Evolutionary conservation across 92 coral and sea anemone genomes (phyloP).

Genomic region (Umimayanthus chanpuru): DNA sequence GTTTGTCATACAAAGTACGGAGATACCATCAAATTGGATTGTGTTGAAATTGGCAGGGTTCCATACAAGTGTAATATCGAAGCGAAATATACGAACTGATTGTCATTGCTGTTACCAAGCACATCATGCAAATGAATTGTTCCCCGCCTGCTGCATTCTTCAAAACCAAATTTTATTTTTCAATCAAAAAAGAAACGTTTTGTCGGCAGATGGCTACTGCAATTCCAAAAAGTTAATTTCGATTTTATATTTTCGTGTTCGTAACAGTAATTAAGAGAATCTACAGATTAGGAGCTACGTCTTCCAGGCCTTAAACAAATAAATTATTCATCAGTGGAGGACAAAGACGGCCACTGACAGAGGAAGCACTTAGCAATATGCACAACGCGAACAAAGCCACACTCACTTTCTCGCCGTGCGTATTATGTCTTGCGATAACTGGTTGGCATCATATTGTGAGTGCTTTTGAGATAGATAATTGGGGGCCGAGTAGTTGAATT

Average conservation of each 20-base stretch:
- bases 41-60: not conserved
- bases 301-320: not conserved
- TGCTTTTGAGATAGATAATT: not conserved
- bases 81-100: not conserved
- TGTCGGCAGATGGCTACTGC: not conserved
- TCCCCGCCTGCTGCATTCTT: not conserved
- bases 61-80: not conserved
- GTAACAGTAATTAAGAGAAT: not conserved
- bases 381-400: not conserved
- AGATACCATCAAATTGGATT: not conserved
- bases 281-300: not conserved
- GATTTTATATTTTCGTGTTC: not conserved
- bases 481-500: not conserved
- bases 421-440: too few relatives aligned
- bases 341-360: not conserved
- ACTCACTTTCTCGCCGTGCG: not conserved
- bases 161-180: too few relatives aligned
- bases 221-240: not conserved
- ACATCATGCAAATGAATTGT: not conserved
- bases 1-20: not conserved
- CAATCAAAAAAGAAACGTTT: too few relatives aligned
- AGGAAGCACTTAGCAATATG: not conserved
- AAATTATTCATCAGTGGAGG: constrained; percentile 3
- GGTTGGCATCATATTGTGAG: not conserved
- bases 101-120: not conserved